Percentiles rank a stretch among this genome's conserved stretches.
Conservation (phyloP, 2,113 vertebrate genomes). For the Phalacrocorax aristotelis region DNA sequence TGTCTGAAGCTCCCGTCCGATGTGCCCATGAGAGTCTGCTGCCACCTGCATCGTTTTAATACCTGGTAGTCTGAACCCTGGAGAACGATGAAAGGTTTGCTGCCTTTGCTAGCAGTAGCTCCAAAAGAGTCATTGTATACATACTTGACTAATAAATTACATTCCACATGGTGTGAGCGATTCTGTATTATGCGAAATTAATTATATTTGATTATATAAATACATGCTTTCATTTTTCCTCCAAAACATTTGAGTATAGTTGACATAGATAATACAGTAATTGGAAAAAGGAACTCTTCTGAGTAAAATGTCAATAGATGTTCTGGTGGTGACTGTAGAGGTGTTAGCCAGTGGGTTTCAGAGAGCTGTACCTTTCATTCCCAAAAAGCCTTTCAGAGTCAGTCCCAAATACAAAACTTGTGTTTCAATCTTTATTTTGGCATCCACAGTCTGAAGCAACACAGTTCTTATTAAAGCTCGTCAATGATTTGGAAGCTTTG, state of each 20-base stretch:
- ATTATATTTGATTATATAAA: neutral
- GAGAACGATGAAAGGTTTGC: neutral
- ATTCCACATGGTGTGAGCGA: neutral
- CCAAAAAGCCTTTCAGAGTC: neutral
- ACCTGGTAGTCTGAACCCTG: neutral
- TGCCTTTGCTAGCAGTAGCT: neutral
- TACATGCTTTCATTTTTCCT: neutral
- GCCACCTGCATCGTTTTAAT: neutral
- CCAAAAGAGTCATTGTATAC: rapidly evolving
- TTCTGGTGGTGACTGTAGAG: neutral
- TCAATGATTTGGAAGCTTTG: constrained; percentile 29
- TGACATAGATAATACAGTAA: neutral
- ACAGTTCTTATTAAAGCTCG: neutral
- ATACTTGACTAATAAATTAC: too few relatives aligned
- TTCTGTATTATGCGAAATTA: neutral
- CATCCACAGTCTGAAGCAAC: neutral
- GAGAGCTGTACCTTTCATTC: neutral
- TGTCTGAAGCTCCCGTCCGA: neutral
- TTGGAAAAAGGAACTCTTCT: neutral
- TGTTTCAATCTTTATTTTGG: neutral
- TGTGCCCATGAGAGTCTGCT: neutral
- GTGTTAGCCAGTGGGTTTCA: neutral
- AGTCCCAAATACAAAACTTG: neutral
- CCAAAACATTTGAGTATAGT: neutral
- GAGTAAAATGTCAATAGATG: neutral